Evolutionary conservation across 1,140 invertebrate species (phyloP).

Genomic region (Samia ricini): DNA sequence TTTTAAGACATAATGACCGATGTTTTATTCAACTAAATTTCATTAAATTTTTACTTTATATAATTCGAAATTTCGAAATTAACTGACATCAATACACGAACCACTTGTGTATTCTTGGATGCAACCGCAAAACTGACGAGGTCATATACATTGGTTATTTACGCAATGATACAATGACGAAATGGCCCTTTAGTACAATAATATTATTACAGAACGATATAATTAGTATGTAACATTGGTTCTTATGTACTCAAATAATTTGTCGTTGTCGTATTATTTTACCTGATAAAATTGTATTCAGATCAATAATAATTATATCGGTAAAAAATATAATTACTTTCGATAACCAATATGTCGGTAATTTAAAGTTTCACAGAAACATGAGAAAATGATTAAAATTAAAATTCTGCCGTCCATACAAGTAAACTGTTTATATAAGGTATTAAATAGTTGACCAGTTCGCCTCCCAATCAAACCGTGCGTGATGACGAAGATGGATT

Average conservation of each 20-base stretch:
- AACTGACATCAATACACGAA: neutral
- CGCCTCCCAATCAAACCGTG: constrained; percentile 66
- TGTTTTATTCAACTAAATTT: neutral
- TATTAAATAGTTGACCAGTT: constrained; percentile 46
- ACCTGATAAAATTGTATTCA: no score
- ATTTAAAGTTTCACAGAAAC: no score
- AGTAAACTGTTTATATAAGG: no score
- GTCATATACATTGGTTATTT: neutral
- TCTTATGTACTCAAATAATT: no score
- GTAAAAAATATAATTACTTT: no score
- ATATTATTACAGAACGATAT: neutral
- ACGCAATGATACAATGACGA: neutral
- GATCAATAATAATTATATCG: no score
- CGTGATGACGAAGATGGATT: constrained; percentile 53
- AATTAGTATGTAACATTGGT: neutral
- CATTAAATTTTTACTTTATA: neutral
- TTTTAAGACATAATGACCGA: no score
- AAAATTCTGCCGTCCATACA: no score
- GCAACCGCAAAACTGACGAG: neutral
- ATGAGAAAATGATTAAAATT: no score
- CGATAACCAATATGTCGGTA: no score
- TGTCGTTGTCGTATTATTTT: no score
- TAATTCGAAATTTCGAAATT: neutral
- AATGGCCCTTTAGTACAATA: neutral
- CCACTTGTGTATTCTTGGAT: neutral